These are phyloP conservation scores for Barnardius zonarius DNA, from an alignment of 2,113 vertebrate species.

Conservation along the genomic window DNA sequence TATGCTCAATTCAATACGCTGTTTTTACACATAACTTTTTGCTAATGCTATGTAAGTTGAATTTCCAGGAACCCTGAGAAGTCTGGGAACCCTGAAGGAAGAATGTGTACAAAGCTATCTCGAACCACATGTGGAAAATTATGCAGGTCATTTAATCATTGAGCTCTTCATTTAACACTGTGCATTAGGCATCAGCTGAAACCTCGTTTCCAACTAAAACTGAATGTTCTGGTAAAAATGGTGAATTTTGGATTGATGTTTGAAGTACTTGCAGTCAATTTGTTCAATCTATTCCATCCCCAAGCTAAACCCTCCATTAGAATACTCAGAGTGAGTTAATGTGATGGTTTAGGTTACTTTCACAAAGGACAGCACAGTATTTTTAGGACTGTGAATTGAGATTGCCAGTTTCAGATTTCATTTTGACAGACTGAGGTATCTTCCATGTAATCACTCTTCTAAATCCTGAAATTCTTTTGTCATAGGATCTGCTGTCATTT, in stretches of 20 bases:
- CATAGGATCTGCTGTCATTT: neutral
- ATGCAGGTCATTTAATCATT: neutral
- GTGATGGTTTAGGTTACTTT: conserved; percentile 14
- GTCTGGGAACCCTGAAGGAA: neutral
- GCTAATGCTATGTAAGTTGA: neutral
- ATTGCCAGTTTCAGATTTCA: conserved; percentile 14
- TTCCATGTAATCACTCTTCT: neutral
- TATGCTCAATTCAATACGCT: neutral
- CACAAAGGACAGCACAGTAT: conserved; percentile 22
- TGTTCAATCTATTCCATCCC: conserved; percentile 2
- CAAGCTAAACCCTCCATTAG: neutral
- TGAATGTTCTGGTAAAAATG: neutral
- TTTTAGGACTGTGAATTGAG: conserved; percentile 23
- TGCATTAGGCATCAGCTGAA: neutral
- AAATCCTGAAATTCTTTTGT: conserved; percentile 5
- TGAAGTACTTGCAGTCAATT: neutral
- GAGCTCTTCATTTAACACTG: neutral
- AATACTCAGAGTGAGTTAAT: conserved; percentile 2
- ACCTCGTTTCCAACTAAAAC: neutral
- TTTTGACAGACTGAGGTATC: neutral
- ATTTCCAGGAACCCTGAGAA: neutral
- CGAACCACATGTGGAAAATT: neutral
- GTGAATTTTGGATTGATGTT: neutral
- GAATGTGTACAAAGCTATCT: neutral
- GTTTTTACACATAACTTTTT: neutral